A percentile compares a stretch with the other conserved stretches of the same genome.
phyloP scores from a whole-genome alignment of 2,888 invertebrate genomes.

The Lasioglossum calceatum region DNA sequence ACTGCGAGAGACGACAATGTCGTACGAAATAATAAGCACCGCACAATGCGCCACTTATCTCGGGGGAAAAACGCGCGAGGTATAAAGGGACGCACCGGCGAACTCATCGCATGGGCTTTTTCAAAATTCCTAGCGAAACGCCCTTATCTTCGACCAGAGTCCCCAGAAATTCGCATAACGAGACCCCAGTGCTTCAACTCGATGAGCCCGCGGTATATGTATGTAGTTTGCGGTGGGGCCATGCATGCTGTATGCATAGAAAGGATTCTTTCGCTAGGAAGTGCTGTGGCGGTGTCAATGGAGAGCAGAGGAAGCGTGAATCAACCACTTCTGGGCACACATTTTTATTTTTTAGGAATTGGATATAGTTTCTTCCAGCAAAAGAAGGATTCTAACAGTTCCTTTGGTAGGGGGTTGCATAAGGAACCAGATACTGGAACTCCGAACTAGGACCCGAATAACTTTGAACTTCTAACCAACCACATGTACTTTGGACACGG shows the following conservation, averaged over 20 bases:
- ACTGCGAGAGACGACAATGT: constrained; percentile 18
- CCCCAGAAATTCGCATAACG: constrained; percentile 1
- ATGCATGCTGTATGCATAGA: constrained; percentile 13
- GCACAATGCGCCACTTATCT: constrained; percentile 40
- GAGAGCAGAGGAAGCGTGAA: neutral
- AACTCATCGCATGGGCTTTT: neutral
- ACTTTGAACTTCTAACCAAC: neutral
- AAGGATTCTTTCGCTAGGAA: constrained; percentile 5
- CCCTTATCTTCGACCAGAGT: neutral
- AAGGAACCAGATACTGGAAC: neutral
- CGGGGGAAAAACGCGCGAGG: neutral
- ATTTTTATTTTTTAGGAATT: too few species aligned
- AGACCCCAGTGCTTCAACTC: neutral
- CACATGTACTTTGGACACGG: constrained; percentile 1
- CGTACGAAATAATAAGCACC: constrained; percentile 66
- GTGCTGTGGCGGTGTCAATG: constrained; percentile 4
- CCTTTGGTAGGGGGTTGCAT: neutral
- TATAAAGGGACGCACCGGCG: neutral
- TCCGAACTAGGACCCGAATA: neutral
- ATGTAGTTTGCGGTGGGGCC: neutral
- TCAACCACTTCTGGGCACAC: neutral
- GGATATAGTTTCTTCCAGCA: neutral
- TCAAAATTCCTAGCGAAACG: neutral
- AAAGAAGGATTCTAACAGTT: neutral
- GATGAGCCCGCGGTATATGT: neutral